Evolutionary conservation across 2,797 vertebrate genomes (phyloP), one percentile per base, ranked within the genome.

Genomic region (Sebastes steindachneri): DNA sequence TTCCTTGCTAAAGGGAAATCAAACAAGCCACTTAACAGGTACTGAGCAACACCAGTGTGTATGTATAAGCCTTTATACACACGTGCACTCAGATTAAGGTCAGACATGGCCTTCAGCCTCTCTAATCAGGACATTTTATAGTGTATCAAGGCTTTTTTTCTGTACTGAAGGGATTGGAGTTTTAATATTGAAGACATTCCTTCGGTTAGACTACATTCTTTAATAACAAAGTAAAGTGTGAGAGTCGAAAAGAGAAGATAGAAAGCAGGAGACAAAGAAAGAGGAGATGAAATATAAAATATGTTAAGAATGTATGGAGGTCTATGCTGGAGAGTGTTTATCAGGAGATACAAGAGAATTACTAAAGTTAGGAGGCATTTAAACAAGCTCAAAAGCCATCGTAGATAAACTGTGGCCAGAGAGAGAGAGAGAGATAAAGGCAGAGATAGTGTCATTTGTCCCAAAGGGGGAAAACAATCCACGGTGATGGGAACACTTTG

Each of bases 101-200:
- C 83, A 93, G 77, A 88, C 71, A 68, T 68, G 71, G 84, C 89
- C 84, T 74, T 77, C 8, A 86, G 85, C 79, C 41, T 79, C 72
- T 77, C 51, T 75, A 64, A 17, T 51, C 62, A 72, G 70, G 73
- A 84, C 54, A 76, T 82, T 83, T 83, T 75, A 89, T 85, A 41
- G 35, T 63, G 37, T 48, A 84, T 80, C 68, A 78, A 73, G 72
- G 45, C 54, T 67, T 45, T 72, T 72, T 74, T 81, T 82, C 63
- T 41, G 59, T 58, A 37, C 78, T 75, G 59, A 82, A 53, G 67
- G 64, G 72, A 82, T 62, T 58, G 71, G 65, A 67, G 29, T 80
- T 79, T 29, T 85, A 80, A 82, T 77, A 79, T 83, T 62, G 48
- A 85, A 83, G 68, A 77, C 72, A 89, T 87, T 74, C 31, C 21